Evolutionary conservation across 2,113 vertebrate genomes (phyloP).

Genomic region (Cebidichthys violaceus): DNA sequence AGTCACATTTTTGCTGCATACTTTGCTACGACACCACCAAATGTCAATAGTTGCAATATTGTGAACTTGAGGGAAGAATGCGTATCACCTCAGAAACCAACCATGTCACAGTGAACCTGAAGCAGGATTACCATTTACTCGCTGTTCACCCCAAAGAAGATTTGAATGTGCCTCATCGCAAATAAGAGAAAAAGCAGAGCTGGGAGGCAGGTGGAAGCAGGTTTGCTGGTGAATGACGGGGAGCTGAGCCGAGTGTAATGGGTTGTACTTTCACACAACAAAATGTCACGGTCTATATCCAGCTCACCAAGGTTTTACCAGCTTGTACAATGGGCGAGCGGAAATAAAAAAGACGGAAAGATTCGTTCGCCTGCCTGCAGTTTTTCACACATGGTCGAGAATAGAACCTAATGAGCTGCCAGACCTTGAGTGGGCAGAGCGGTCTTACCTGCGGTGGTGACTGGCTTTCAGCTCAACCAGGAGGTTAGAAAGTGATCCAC

Average conservation of each 20-base stretch:
- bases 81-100: neutral
- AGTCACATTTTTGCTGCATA: neutral
- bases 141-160: conserved; percentile 6
- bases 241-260: conserved; percentile 41
- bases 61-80: neutral
- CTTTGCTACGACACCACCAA: neutral
- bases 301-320: conserved; percentile 19
- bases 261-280: conserved; percentile 25
- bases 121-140: neutral
- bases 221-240: conserved; percentile 17
- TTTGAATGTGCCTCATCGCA: conserved; percentile 15
- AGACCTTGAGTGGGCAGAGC: conserved; percentile 68
- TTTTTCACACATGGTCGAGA: conserved; percentile 55
- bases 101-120: conserved; percentile 7
- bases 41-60: neutral
- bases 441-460: conserved; percentile 49
- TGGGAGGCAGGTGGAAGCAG: conserved; percentile 20
- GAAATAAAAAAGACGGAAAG: conserved; percentile 39
- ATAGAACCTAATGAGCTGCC: conserved; percentile 69
- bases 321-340: conserved; percentile 19
- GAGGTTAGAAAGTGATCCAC: conserved; percentile 39
- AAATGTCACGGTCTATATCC: conserved; percentile 15
- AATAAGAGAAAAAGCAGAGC: conserved; percentile 23
- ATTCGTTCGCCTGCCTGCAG: conserved; percentile 47
- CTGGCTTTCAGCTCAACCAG: conserved; percentile 32